phyloP scores from a whole-genome alignment of 2,888 invertebrate species.

The Matsumyia berberina region DNA sequence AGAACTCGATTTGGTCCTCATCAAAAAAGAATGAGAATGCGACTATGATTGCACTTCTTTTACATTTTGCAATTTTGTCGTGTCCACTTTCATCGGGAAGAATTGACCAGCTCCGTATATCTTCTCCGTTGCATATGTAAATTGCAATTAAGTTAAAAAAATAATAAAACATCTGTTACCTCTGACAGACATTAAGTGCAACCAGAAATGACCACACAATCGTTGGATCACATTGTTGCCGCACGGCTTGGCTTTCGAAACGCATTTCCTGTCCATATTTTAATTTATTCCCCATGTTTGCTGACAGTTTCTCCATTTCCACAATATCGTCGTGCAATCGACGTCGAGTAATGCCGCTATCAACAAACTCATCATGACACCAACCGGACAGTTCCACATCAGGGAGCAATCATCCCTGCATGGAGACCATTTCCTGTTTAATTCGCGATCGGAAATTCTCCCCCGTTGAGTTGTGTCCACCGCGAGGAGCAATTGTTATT shows the following conservation, averaged over 20 bases:
- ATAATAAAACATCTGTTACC: constrained; percentile 48
- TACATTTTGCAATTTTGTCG: too few species aligned
- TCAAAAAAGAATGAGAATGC: too few species aligned
- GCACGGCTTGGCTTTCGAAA: constrained; percentile 28
- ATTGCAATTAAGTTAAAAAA: constrained; percentile 45
- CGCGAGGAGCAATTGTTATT: neutral
- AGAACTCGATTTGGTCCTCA: too few species aligned
- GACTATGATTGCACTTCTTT: too few species aligned
- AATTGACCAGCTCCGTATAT: neutral
- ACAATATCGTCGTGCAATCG: constrained; percentile 20
- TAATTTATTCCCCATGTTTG: constrained; percentile 44
- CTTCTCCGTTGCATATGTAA: constrained; percentile 5
- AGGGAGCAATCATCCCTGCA: constrained; percentile 58
- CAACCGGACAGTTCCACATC: constrained; percentile 68
- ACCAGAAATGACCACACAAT: neutral
- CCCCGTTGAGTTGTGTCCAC: constrained; percentile 1
- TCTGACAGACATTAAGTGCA: constrained; percentile 3
- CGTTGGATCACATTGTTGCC: constrained; percentile 4
- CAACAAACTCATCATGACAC: constrained; percentile 64
- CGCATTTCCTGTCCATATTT: constrained; percentile 49
- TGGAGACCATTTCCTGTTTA: constrained; percentile 60
- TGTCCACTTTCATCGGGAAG: too few species aligned
- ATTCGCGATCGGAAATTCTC: constrained; percentile 54
- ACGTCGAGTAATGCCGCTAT: constrained; percentile 35
- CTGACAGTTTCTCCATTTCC: constrained; percentile 59